Conservation (phyloP, 23 tunicate genomes). For the Botrylloides violaceus region DNA sequence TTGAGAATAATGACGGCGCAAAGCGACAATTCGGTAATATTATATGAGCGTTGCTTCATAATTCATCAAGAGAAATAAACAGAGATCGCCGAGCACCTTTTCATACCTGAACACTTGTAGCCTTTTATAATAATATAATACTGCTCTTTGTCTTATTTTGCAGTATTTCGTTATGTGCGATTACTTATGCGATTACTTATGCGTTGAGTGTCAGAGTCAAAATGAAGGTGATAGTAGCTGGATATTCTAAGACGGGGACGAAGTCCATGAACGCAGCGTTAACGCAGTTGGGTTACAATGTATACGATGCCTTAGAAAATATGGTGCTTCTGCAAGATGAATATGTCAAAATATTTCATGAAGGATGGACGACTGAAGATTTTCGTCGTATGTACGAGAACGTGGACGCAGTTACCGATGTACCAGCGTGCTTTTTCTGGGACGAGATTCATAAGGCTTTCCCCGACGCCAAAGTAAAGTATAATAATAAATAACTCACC, state of each 20-base stretch:
- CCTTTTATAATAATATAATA: too few relatives aligned
- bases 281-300: slow-evolving; percentile 9
- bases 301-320: slow-evolving; percentile 14
- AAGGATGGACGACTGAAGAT: slow-evolving; percentile 1
- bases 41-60: too few relatives aligned
- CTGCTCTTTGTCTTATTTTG: too few relatives aligned
- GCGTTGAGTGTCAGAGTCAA: too few relatives aligned
- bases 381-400: slow-evolving; percentile 3
- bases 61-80: too few relatives aligned
- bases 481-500: too few relatives aligned
- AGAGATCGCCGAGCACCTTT: too few relatives aligned
- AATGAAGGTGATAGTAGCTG: slow-evolving; percentile 22
- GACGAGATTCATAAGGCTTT: slow-evolving; percentile 15
- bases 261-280: slow-evolving; percentile 20
- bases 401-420: slow-evolving; percentile 12
- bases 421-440: slow-evolving; percentile 12
- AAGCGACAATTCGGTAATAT: too few relatives aligned
- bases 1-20: too few relatives aligned
- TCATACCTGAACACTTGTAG: too few relatives aligned
- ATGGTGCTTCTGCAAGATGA: neutral
- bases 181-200: too few relatives aligned
- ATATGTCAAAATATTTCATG: neutral
- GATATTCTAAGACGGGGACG: slow-evolving; percentile 18
- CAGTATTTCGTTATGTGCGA: too few relatives aligned
- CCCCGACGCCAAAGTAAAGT: slow-evolving; percentile 25